A percentile compares a stretch with the other conserved stretches of the same genome.
phyloP scores from a whole-genome alignment of 2,113 vertebrate genomes.

The Odontesthes bonariensis region DNA sequence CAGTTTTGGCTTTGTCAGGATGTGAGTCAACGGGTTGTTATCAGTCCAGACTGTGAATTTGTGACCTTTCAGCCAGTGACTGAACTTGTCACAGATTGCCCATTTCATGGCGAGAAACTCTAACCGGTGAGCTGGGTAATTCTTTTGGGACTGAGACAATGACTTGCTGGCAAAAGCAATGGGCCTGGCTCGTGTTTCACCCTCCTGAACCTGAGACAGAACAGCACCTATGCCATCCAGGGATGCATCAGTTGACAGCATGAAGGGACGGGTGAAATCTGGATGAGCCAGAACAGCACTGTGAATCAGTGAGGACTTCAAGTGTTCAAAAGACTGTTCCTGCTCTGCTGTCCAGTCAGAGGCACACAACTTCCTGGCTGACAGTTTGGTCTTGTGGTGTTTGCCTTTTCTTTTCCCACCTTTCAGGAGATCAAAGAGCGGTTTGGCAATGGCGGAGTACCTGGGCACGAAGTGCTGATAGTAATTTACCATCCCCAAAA shows the following conservation, averaged over 20 bases:
- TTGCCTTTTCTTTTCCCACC: background rate
- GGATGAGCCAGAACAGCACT: conserved; percentile 9
- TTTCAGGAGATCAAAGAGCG: conserved; percentile 1
- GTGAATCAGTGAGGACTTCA: background rate
- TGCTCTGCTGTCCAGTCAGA: background rate
- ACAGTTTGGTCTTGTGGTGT: background rate
- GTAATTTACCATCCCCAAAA: conserved; percentile 20
- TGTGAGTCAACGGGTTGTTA: conserved; percentile 1
- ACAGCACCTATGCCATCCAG: conserved; percentile 40
- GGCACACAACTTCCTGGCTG: background rate
- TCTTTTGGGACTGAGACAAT: conserved; percentile 30
- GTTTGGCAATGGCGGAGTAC: conserved; percentile 15
- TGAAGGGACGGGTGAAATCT: conserved; percentile 10
- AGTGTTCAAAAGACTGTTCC: background rate
- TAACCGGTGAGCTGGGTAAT: conserved; percentile 10
- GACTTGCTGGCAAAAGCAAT: conserved; percentile 42
- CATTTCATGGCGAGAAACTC: conserved; percentile 33
- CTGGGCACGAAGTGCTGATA: conserved; percentile 12
- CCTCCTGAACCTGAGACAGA: conserved; percentile 24
- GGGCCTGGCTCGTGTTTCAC: conserved; percentile 13
- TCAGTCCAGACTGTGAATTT: conserved; percentile 11
- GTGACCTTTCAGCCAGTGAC: conserved; percentile 16
- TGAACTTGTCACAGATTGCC: conserved; percentile 22
- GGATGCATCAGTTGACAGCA: conserved; percentile 34
- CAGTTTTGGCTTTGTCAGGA: conserved; percentile 13